Conservation (phyloP, 2,797 vertebrate species). For the Trachops cirrhosus region DNA sequence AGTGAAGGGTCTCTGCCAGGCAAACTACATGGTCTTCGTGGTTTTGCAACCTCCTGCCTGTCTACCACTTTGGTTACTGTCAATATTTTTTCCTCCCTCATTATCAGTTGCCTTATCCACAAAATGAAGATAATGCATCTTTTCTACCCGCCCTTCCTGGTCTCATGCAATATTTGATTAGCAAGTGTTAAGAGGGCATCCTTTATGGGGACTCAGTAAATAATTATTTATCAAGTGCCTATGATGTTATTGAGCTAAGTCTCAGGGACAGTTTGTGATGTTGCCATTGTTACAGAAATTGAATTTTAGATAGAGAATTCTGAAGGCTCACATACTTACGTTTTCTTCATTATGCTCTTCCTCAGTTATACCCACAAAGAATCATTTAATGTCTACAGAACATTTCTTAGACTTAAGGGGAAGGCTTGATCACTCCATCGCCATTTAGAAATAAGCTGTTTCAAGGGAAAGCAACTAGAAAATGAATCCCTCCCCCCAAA, state of each 20-base stretch:
- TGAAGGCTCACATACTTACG: background rate
- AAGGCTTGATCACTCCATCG: background rate
- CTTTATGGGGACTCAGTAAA: background rate
- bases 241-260: background rate
- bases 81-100: background rate
- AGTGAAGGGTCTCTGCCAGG: background rate
- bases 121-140: background rate
- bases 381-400: background rate
- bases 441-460: background rate
- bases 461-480: background rate
- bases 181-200: background rate
- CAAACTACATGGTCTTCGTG: background rate
- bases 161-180: background rate
- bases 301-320: background rate
- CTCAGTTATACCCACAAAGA: background rate
- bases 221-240: background rate
- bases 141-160: background rate
- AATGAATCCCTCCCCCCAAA: background rate
- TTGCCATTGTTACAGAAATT: background rate
- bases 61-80: background rate
- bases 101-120: background rate
- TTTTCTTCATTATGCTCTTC: conserved; percentile 6
- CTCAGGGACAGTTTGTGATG: background rate
- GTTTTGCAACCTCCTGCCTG: background rate
- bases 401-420: background rate